A percentile compares a stretch with the other conserved stretches of the same genome.
Evolutionary conservation across 2,888 invertebrate genomes (phyloP).

Genomic region (Agelastica alni): DNA sequence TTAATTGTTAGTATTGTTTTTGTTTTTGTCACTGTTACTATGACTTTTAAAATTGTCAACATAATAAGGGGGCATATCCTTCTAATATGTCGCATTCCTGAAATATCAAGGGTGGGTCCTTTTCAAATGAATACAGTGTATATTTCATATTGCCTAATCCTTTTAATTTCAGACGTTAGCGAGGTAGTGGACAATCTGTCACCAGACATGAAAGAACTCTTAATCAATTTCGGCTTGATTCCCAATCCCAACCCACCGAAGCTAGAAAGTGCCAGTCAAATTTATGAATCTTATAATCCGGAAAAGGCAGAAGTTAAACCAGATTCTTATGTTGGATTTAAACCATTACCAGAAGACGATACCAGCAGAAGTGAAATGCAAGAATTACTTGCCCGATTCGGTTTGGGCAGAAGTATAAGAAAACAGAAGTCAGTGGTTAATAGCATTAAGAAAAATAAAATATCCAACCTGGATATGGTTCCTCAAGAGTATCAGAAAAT

Average conservation of each 20-base stretch:
- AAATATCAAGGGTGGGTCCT: too few species aligned
- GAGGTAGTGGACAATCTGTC: slow-evolving; percentile 52
- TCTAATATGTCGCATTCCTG: too few species aligned
- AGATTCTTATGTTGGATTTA: slow-evolving; percentile 53
- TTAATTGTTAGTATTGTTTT: too few species aligned
- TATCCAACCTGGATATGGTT: slow-evolving; percentile 45
- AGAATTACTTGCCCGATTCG: slow-evolving; percentile 46
- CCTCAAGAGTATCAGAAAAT: slow-evolving; percentile 51
- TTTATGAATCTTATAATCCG: slow-evolving; percentile 37
- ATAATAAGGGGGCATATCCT: too few species aligned
- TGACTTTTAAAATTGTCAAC: too few species aligned
- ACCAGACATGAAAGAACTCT: slow-evolving; percentile 56
- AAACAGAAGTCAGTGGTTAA: slow-evolving; percentile 35
- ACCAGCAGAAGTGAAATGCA: slow-evolving; percentile 52
- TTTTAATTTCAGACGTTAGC: slow-evolving; percentile 45
- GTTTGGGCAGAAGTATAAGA: slow-evolving; percentile 46
- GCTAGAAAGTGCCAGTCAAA: slow-evolving; percentile 8
- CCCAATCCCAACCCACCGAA: slow-evolving; percentile 42
- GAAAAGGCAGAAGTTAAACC: slow-evolving; percentile 47
- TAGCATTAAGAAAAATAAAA: slow-evolving; percentile 33
- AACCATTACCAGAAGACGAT: slow-evolving; percentile 53
- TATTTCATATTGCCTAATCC: background rate
- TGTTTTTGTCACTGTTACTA: too few species aligned
- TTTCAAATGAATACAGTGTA: too few species aligned
- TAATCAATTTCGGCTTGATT: slow-evolving; percentile 58